A percentile compares a stretch with the other conserved stretches of the same genome.
These are phyloP conservation scores for Drosophila sulfurigaster DNA, from an alignment of 1,140 invertebrate genomes.

Conservation along the genomic window DNA sequence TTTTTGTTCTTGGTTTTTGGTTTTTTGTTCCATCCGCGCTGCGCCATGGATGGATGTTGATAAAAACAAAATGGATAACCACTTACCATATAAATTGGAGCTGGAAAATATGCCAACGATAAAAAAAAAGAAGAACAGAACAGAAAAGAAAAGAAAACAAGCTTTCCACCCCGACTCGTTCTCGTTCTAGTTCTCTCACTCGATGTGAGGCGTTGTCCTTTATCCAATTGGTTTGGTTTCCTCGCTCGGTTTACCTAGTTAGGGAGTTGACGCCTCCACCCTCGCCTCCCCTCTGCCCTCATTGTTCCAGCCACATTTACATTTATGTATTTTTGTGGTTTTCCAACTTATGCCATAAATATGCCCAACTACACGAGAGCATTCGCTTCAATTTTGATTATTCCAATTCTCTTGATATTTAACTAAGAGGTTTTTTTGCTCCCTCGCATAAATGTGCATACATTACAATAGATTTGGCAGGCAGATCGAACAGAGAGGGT, in stretches of 20 bases:
- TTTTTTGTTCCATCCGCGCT: neutral
- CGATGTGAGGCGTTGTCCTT: conserved; percentile 27
- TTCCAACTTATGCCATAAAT: conserved; percentile 35
- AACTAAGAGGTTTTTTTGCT: conserved; percentile 4
- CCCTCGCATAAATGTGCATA: conserved; percentile 9
- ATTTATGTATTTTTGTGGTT: conserved; percentile 44
- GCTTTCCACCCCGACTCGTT: neutral
- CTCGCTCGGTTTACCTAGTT: conserved; percentile 35
- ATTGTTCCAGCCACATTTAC: conserved; percentile 27
- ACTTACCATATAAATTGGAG: conserved; percentile 80
- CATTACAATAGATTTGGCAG: conserved; percentile 14
- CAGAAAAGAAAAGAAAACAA: conserved; percentile 21
- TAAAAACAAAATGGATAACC: conserved; percentile 62
- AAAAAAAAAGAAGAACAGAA: conserved; percentile 2
- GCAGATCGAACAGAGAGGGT: neutral
- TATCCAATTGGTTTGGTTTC: conserved; percentile 40
- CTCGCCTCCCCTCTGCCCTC: neutral
- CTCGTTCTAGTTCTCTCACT: neutral
- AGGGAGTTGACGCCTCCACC: conserved; percentile 12
- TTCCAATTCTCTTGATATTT: conserved; percentile 27
- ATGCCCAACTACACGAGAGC: conserved; percentile 11
- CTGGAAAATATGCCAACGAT: conserved; percentile 76
- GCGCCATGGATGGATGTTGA: conserved; percentile 43
- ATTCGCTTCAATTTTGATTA: conserved; percentile 21
- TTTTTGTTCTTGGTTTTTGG: neutral